Base-by-base conservation (phyloP, 2,797 vertebrate genomes). In the Malacoctenus gilli region DNA sequence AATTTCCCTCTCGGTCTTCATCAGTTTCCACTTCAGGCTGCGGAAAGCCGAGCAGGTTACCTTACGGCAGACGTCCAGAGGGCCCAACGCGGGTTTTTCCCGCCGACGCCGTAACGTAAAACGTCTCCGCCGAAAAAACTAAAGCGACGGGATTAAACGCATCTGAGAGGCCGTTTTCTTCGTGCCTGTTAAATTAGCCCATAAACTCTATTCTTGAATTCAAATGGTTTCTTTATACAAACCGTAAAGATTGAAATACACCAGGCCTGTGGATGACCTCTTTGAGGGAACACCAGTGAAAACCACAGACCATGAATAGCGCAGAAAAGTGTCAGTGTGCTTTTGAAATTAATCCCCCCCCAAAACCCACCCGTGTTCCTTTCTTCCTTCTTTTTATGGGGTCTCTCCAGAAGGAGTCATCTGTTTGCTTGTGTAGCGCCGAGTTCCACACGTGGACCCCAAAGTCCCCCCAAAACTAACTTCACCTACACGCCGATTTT, bases 301-400 rank as follows among this genome's bases (percentile, higher is more conserved):
- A 85, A 82, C 88, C 87, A 72, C 83, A 83, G 72, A 73, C 85
- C 80, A 73, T 79, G 73, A 83, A 86, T 69, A 67, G 81, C 4
- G 15, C 59, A 79, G 64, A 83, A 83, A 84, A 65, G 87, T 89
- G 85, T 88, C 59, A 80, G 80, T 85, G 82, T 84, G 82, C 84
- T 86, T 87, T 89, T 80, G 75, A 83, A 84, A 86, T 86, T 78
- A 86, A 84, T 89, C 80, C 80, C 51, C 30, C 80, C 80, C 51
- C 30, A 49, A 78, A 87, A 76, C 61, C 74, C 76, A 79, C 70
- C 48, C 68, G 47, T 53, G 65, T 83, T 85, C 72, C 44, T 67
- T 68, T 62, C 13, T 22, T 23, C 31, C 15, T 56, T 44, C 51
- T 43, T 65, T 79, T 87, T 83, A 77, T 85, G 22, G 14, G 76